These are phyloP conservation scores for Drosophila anomalata DNA, from an alignment of 2,888 invertebrate genomes.

Conservation along the genomic window DNA sequence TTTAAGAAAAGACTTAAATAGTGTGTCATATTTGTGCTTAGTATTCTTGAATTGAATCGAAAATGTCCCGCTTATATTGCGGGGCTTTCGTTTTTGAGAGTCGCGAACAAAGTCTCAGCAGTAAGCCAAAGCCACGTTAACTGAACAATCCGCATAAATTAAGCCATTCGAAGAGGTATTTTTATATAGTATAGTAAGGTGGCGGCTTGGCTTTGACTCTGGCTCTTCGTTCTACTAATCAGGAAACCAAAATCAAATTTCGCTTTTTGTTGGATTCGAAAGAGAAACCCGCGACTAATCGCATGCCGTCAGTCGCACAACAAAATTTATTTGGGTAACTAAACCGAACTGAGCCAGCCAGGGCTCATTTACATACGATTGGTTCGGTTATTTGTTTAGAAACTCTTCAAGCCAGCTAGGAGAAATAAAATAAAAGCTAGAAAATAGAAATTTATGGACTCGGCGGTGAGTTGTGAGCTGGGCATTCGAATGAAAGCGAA, in stretches of 20 bases:
- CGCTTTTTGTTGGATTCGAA: conserved; percentile 73
- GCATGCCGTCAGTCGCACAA: conserved; percentile 62
- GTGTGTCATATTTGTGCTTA: conserved; percentile 24
- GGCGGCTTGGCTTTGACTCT: conserved; percentile 19
- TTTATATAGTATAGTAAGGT: conserved; percentile 11
- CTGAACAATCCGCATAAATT: conserved; percentile 76
- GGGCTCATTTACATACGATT: conserved; percentile 70
- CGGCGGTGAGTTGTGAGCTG: conserved; percentile 17
- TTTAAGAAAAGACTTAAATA: conserved; percentile 19
- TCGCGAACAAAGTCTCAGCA: conserved; percentile 38
- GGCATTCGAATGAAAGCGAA: conserved; percentile 68
- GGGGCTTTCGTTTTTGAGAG: conserved; percentile 42
- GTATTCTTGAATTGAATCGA: conserved; percentile 37
- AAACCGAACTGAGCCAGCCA: conserved; percentile 57
- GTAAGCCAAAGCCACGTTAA: conserved; percentile 38
- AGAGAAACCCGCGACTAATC: conserved; percentile 78
- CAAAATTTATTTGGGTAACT: conserved; percentile 75
- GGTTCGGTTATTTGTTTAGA: conserved; percentile 74
- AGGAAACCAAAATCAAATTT: conserved; percentile 77
- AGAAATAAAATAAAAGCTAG: conserved; percentile 50
- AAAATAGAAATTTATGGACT: conserved; percentile 54
- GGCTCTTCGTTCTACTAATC: conserved; percentile 70
- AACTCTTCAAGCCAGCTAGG: conserved; percentile 54
- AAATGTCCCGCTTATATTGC: conserved; percentile 36
- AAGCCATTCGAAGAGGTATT: conserved; percentile 38